phyloP scores from a whole-genome alignment of 2,113 vertebrate genomes.

The Etheostoma spectabile region DNA sequence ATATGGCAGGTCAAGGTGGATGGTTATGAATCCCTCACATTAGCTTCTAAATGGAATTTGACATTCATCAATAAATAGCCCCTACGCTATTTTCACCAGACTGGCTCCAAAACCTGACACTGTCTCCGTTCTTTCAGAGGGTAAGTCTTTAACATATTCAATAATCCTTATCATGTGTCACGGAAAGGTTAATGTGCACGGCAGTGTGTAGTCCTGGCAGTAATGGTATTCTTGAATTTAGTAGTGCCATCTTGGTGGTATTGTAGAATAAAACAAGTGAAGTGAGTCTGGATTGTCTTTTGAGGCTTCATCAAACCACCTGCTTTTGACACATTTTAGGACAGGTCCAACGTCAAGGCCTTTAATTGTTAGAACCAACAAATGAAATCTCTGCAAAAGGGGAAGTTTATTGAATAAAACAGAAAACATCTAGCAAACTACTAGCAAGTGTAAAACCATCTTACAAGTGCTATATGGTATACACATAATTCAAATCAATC shows the following conservation, averaged over 20 bases:
- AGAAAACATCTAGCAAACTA: background rate
- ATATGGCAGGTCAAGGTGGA: slow-evolving; percentile 64
- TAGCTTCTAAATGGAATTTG: slow-evolving; percentile 39
- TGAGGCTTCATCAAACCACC: background rate
- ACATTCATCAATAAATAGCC: background rate
- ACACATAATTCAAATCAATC: background rate
- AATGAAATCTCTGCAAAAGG: slow-evolving; percentile 5
- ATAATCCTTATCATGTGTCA: background rate
- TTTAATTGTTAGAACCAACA: background rate
- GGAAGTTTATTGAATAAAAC: slow-evolving; percentile 54
- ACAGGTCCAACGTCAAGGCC: background rate
- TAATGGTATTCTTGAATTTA: background rate
- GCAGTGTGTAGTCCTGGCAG: background rate
- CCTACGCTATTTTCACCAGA: background rate
- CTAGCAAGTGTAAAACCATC: background rate
- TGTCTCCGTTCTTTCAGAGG: background rate
- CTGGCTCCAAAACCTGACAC: background rate
- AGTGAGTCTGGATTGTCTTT: background rate
- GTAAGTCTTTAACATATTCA: background rate
- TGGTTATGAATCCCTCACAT: slow-evolving; percentile 48
- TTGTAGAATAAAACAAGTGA: background rate
- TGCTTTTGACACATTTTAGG: background rate
- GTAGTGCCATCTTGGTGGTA: slow-evolving; percentile 42
- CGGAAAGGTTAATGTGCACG: background rate
- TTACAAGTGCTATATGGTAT: background rate